Evolutionary conservation across 2,888 invertebrate genomes (phyloP), one percentile per base, ranked within the genome.

Genomic region (Choreutis nemorana): DNA sequence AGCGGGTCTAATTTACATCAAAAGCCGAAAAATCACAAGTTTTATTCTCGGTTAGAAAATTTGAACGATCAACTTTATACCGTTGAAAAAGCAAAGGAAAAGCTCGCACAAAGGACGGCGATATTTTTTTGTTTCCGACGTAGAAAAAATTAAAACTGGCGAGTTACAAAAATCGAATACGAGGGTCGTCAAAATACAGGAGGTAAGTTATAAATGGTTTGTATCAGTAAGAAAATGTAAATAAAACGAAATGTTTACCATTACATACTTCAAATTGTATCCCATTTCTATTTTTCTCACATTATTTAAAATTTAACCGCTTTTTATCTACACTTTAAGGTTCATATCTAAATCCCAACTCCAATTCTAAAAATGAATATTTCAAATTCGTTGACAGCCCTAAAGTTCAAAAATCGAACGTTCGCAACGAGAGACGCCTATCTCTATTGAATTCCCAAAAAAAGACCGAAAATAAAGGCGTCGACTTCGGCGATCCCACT

Each of bases 381-480:
- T n/a, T n/a, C n/a, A n/a, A n/a, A n/a, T 16, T 6, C 12, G n/a
- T 12, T 32, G 29, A 8, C 64, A 65, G 53, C 67, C 67, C 71
- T 68, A 62, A 47, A 55, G 26, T 14, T 57, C 53, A 53, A 63
- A 72, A 62, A 70, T 63, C 62, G 61, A n/a, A 57, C 51, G 56
- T 55, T 52, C 52, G 48, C 41, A 64, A 59, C 57, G 60, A 50
- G 62, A 68, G 64, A 71, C 72, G 72, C 72, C 73, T 68, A 62
- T 66, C 57, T 70, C 67, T 64, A 78, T 77, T 71, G 71, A 78
- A 78, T 72, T 64, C 53, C 71, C 75, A 61, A 75, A 78, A 77
- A 75, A 66, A 62, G 57, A 62, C 51, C 56, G 59, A 60, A 65
- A 71, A 68, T 61, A 68, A 68, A 73, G 65, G 55, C 53, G 53